Evolutionary conservation across 2,113 vertebrate species (phyloP), one percentile per base, ranked within the genome.

Genomic region (Ctenomys sociabilis): DNA sequence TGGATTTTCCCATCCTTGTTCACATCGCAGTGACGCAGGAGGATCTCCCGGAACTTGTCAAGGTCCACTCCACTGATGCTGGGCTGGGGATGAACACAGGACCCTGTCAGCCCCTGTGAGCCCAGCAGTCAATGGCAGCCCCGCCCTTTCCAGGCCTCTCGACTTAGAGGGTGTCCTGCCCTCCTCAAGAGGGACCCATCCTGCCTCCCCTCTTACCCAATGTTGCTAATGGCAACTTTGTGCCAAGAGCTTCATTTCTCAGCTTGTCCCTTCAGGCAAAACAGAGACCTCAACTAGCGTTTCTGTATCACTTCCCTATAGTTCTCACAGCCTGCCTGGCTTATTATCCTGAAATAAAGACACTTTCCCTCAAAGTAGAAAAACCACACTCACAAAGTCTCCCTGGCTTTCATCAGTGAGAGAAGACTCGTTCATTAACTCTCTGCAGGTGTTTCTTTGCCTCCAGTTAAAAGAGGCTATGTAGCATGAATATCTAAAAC

Each of bases 1-100:
- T 99, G 99, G 94, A 99, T 99, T 98, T 99, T 99, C 52, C 99
- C 99, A 2, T 99, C 99, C 93, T 99, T 99, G 98, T 99, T 99
- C 95, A 99, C 97, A 0, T 99, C 99, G 0, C 99, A 99, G 97
- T 99, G 99, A 85, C 98, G 98, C 93, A 99, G 97, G 81, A 99
- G 98, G 88, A 99, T 97, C 22, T 97, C 98, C 40, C 99, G 99
- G 96, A 99, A 99, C 97, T 99, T 99, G 96, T 99, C 99, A 96
- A 99, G 98, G 95, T 99, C 99, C 12, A 98, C 96, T 2, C 99
- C 99, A 0, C 98, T 99, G 96, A 99, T 98, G 97, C 98, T 99
- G 92, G 99, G 99, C 99, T 99, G 98, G 6, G 96, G 84, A n/a
- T 10, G 88, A 96, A 78, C n/a, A 91, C 93, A 92, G 95, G 43